These are phyloP conservation scores for Mamestra configurata DNA, from an alignment of 1,140 invertebrate genomes.

Conservation along the genomic window DNA sequence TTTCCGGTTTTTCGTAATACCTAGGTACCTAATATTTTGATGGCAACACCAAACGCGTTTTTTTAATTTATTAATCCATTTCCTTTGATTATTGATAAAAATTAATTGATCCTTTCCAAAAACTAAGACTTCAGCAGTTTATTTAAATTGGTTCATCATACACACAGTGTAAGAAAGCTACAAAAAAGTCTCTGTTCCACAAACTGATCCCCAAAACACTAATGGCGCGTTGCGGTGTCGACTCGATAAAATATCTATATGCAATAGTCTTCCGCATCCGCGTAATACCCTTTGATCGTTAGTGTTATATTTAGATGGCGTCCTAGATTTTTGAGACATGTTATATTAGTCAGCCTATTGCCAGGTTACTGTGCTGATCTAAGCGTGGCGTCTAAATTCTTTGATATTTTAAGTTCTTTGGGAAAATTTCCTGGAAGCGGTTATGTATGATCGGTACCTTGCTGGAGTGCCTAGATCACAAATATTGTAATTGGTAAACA, in stretches of 20 bases:
- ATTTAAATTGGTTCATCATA: too few relatives aligned
- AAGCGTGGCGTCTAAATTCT: slow-evolving; percentile 10
- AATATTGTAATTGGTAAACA: background rate
- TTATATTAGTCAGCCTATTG: slow-evolving; percentile 47
- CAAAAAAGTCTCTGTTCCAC: background rate
- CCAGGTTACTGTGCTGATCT: slow-evolving; percentile 40
- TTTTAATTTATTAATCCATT: too few relatives aligned
- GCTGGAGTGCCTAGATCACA: background rate
- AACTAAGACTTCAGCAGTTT: too few relatives aligned
- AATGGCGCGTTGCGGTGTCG: slow-evolving; percentile 60
- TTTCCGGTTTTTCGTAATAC: too few relatives aligned
- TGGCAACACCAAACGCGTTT: too few relatives aligned
- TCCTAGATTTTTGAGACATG: slow-evolving; percentile 53
- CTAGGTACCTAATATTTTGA: too few relatives aligned
- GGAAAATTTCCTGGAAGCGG: background rate
- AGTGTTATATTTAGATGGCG: slow-evolving; percentile 50
- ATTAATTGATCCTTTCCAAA: too few relatives aligned
- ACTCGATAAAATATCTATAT: slow-evolving; percentile 66
- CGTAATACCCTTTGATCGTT: slow-evolving; percentile 61
- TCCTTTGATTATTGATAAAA: too few relatives aligned
- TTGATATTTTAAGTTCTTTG: background rate
- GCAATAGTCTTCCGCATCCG: slow-evolving; percentile 61
- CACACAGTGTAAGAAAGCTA: too few relatives aligned
- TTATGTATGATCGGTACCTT: background rate
- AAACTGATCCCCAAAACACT: slow-evolving; percentile 56